Evolutionary conservation across 2,113 vertebrate species (phyloP).

Genomic region (Saguinus midas): DNA sequence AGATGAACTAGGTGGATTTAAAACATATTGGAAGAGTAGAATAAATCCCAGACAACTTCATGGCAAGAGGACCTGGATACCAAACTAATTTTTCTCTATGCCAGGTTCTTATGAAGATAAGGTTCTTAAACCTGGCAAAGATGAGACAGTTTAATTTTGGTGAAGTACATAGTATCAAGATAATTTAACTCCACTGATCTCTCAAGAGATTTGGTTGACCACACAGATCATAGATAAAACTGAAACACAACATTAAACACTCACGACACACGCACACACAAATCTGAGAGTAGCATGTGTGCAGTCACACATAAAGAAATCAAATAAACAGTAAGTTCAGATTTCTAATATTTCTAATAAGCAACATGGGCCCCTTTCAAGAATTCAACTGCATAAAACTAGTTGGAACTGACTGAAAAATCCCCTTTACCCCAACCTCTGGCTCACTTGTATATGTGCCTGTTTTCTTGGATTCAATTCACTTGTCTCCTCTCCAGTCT

Average conservation of each 20-base stretch:
- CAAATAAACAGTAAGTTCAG: not conserved
- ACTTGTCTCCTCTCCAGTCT: not conserved
- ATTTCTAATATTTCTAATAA: constrained; percentile 21
- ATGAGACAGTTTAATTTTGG: constrained; percentile 9
- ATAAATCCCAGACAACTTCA: not conserved
- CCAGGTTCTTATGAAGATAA: not conserved
- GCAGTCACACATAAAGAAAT: not conserved
- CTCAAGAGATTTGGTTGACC: not conserved
- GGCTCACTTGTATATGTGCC: not conserved
- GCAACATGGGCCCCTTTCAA: not conserved
- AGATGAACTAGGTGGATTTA: not conserved
- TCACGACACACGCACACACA: not conserved
- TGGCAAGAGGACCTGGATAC: not conserved
- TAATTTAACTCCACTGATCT: not conserved
- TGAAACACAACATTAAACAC: not conserved
- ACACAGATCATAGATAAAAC: not conserved
- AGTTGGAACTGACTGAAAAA: not conserved
- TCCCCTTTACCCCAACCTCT: not conserved
- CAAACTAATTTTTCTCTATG: not conserved
- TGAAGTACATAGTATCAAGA: not conserved
- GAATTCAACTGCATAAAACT: not conserved
- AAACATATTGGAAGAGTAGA: not conserved
- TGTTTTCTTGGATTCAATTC: not conserved
- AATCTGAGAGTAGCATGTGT: not conserved
- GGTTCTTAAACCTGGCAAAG: not conserved